These are phyloP conservation scores for Pedetes capensis DNA, from an alignment of 2,113 vertebrate genomes.

Conservation along the genomic window DNA sequence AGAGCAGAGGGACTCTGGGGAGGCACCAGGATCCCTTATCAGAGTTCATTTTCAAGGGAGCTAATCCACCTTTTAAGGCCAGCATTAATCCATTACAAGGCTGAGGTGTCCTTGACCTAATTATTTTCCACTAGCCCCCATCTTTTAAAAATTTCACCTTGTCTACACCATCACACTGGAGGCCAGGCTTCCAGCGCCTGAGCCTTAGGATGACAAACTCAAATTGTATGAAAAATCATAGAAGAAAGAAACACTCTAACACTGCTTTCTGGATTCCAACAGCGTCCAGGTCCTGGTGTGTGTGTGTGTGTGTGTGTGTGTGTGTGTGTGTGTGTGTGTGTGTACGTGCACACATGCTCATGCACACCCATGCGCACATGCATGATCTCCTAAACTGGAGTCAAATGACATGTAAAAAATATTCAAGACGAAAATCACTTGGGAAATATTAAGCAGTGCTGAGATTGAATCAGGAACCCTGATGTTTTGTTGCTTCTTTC, in stretches of 20 bases:
- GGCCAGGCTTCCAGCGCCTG: background rate
- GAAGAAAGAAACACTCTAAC: background rate
- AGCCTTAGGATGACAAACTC: background rate
- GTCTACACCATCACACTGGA: too few relatives aligned
- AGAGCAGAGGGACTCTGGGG: background rate
- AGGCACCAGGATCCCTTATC: too few relatives aligned
- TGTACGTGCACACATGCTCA: too few relatives aligned
- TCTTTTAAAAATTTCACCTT: background rate
- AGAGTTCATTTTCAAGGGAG: background rate
- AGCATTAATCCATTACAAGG: background rate
- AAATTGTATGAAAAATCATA: background rate
- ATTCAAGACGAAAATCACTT: background rate
- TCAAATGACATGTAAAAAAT: background rate
- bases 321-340: too few relatives aligned
- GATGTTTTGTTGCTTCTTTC: background rate
- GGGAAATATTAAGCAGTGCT: background rate
- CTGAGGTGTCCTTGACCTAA: background rate
- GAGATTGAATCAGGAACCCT: background rate
- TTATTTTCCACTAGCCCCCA: background rate
- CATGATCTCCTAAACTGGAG: background rate
- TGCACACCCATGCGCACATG: background rate
- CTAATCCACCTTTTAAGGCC: background rate
- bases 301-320: background rate
- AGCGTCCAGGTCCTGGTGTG: background rate
- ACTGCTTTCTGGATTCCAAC: background rate